These are phyloP conservation scores for Nephrocerus scutellatus DNA, from an alignment of 2,888 invertebrate species.

Conservation along the genomic window DNA sequence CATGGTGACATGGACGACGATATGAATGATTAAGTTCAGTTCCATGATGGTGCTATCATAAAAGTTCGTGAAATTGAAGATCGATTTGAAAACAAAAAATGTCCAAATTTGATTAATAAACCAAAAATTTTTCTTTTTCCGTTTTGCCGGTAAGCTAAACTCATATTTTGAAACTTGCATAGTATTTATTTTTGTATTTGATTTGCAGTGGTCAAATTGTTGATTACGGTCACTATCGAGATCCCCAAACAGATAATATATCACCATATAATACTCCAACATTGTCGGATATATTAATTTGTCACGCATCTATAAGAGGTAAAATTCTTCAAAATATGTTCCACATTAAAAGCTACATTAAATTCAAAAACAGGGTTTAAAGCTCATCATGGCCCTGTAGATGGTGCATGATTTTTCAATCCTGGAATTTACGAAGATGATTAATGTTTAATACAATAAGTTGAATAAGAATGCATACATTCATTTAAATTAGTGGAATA, in stretches of 20 bases:
- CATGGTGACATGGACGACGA: slow-evolving; percentile 53
- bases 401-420: slow-evolving; percentile 64
- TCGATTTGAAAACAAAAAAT: slow-evolving; percentile 54
- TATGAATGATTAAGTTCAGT: slow-evolving; percentile 53
- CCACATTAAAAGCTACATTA: too few species aligned
- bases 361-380: too few species aligned
- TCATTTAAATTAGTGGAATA: too few species aligned
- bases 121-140: slow-evolving; percentile 71
- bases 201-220: slow-evolving; percentile 40
- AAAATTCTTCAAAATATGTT: too few species aligned
- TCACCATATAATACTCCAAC: slow-evolving; percentile 31
- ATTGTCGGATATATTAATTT: slow-evolving; percentile 58
- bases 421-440: slow-evolving; percentile 50
- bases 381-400: slow-evolving; percentile 52
- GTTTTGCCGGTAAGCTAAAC: too few species aligned
- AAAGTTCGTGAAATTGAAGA: slow-evolving; percentile 53
- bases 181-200: too few species aligned
- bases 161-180: too few species aligned
- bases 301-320: slow-evolving; percentile 59
- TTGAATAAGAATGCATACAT: too few species aligned
- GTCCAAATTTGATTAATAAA: slow-evolving; percentile 52
- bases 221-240: slow-evolving; percentile 41
- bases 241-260: slow-evolving; percentile 4
- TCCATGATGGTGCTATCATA: slow-evolving; percentile 52
- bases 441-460: too few species aligned